These are phyloP conservation scores for Phortica variegata DNA, from an alignment of 1,140 invertebrate genomes.

Conservation along the genomic window DNA sequence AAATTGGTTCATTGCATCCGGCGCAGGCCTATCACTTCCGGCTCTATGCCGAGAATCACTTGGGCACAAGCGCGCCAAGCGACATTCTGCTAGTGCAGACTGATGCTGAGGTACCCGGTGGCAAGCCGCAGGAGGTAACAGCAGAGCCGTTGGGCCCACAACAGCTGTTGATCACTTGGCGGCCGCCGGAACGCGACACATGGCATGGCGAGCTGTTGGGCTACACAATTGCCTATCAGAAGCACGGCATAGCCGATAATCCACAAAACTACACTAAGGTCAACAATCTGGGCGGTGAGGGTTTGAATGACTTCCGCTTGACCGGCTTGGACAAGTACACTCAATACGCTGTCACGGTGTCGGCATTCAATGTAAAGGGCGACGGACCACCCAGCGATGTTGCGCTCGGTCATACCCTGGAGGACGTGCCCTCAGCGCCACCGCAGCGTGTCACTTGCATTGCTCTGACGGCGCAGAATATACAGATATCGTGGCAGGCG, in stretches of 20 bases:
- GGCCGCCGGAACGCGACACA: constrained; percentile 70
- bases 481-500: constrained; percentile 75
- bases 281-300: constrained; percentile 58
- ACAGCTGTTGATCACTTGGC: constrained; percentile 77
- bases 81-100: constrained; percentile 65
- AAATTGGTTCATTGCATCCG: constrained; percentile 65
- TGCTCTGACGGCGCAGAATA: constrained; percentile 68
- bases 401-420: constrained; percentile 71
- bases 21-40: constrained; percentile 69
- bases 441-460: constrained; percentile 68
- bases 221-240: constrained; percentile 69
- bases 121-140: constrained; percentile 73
- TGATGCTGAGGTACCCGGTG: constrained; percentile 68
- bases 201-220: constrained; percentile 82
- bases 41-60: constrained; percentile 67
- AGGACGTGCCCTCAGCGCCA: constrained; percentile 73
- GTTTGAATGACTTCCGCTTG: constrained; percentile 63
- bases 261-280: constrained; percentile 59
- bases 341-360: constrained; percentile 73
- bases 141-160: constrained; percentile 75
- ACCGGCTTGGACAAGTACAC: constrained; percentile 75
- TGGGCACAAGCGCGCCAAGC: constrained; percentile 67
- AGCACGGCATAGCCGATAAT: constrained; percentile 57
- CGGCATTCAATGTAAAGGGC: constrained; percentile 79
- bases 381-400: constrained; percentile 71